These are phyloP conservation scores for Pyrgus malvae DNA, from an alignment of 2,888 invertebrate genomes.

Conservation along the genomic window DNA sequence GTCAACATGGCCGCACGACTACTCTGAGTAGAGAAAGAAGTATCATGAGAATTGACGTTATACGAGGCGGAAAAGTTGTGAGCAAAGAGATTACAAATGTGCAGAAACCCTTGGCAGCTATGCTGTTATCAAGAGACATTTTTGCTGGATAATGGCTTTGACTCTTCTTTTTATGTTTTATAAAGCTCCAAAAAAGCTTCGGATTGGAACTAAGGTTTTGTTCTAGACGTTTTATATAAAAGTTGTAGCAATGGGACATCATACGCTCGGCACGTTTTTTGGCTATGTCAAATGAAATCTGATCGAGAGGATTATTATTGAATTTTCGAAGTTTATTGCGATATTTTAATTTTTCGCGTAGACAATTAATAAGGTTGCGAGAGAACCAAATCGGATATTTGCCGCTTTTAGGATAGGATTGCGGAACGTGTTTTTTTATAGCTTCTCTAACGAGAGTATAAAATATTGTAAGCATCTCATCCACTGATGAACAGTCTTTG, in stretches of 20 bases:
- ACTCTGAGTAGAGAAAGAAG: background rate
- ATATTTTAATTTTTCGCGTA: background rate
- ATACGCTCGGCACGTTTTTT: background rate
- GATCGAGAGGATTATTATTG: background rate
- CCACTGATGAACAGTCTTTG: background rate
- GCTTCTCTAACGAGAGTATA: background rate
- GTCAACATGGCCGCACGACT: background rate
- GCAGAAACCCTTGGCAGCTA: background rate
- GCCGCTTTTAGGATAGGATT: background rate
- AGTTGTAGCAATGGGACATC: background rate
- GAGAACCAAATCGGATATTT: background rate
- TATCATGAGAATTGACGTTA: background rate
- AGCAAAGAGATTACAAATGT: conserved; percentile 10
- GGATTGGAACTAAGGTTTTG: background rate
- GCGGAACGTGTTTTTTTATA: background rate
- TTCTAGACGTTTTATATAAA: background rate
- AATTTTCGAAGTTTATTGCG: background rate
- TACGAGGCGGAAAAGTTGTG: conserved; percentile 1
- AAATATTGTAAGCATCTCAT: background rate
- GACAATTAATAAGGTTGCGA: background rate
- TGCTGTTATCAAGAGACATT: background rate
- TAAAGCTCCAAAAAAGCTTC: background rate
- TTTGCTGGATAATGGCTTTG: background rate
- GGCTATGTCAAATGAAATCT: background rate
- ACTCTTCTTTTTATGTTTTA: background rate